Base-by-base conservation (phyloP, 2,113 vertebrate genomes). In the Rhabdomys dilectus region DNA sequence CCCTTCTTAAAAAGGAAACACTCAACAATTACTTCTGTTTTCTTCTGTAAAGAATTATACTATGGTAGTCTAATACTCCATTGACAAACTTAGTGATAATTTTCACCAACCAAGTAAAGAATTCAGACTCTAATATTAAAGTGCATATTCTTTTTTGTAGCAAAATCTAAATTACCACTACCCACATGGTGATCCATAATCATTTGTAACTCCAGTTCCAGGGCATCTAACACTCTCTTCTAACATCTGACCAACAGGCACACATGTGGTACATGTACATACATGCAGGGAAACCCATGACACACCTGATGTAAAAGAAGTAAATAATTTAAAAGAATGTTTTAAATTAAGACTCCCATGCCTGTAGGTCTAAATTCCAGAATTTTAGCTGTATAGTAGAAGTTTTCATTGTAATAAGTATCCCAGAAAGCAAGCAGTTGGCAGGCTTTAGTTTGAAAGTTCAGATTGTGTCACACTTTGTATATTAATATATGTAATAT, bases 381-480 rank as follows among this genome's bases (percentile, higher is more conserved):
- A 13, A 16, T 62, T 34, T 94, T 42, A 82, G 36, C 5, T 39
- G 60, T 45, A 34, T 36, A 9, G 7, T 94, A 76, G 4, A 24
- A 68, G 68, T 91, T 93, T 94, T 95, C 7, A 51, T 87, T 94
- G 96, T 84, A 93, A 19, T 24, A 64, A 90, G 42, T 86, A 89
- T 22, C 13, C 39, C 29, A 70, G 36, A 88, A 91, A 78, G 7
- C n/a, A 92, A 91, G n/a, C 73, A 21, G 39, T 91, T 97, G 70
- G 13, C 16, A 80, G 60, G 39, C 60, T 86, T 29, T 66, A 66
- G 82, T 66, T 87, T 68, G 12, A 42, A 96, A 86, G 34, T 89
- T 87, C 26, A 86, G 36, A 48, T 45, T 39, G 72, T 93, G 24
- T 89, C 31, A 24, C 91, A 13, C 21, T 34, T 48, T 36, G 16